Conservation (phyloP, 2,113 vertebrate genomes). For the Apaloderma vittatum region DNA sequence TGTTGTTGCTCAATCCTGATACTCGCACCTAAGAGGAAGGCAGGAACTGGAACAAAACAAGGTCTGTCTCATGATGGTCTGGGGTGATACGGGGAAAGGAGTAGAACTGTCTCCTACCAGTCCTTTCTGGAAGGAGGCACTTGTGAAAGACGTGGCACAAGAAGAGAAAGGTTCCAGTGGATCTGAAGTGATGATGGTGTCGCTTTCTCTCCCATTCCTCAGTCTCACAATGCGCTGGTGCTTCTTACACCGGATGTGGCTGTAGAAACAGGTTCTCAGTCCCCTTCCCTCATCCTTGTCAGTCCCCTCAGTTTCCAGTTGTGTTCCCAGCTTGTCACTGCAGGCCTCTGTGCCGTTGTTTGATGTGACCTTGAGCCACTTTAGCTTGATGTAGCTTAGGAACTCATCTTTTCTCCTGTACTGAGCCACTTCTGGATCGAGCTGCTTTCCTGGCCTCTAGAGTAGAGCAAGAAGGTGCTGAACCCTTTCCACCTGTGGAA, state of each 20-base stretch:
- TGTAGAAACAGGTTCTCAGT: not conserved
- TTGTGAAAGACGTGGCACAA: not conserved
- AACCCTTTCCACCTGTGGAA: not conserved
- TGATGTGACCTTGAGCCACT: not conserved
- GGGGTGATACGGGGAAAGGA: not conserved
- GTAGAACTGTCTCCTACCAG: not conserved
- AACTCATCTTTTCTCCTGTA: not conserved
- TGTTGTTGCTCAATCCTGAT: not conserved
- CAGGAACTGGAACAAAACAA: not conserved
- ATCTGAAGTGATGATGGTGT: not conserved
- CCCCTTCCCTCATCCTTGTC: not conserved
- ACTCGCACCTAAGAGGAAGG: not conserved
- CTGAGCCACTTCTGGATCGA: not conserved
- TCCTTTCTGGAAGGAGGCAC: not conserved
- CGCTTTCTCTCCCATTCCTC: not conserved
- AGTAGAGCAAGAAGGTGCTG: not conserved
- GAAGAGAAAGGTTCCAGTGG: not conserved
- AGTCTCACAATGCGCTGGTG: rapidly evolving
- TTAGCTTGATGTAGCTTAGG: not conserved
- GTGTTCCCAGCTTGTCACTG: not conserved
- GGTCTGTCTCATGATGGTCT: not conserved
- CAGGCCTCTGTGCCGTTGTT: not conserved
- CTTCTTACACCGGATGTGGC: not conserved
- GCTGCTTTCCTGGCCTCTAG: not conserved
- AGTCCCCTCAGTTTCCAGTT: not conserved